Percentiles rank a stretch among this genome's conserved stretches.
These are phyloP conservation scores for Chiropotes sagulatus DNA, from an alignment of 2,797 vertebrate species.

Conservation along the genomic window DNA sequence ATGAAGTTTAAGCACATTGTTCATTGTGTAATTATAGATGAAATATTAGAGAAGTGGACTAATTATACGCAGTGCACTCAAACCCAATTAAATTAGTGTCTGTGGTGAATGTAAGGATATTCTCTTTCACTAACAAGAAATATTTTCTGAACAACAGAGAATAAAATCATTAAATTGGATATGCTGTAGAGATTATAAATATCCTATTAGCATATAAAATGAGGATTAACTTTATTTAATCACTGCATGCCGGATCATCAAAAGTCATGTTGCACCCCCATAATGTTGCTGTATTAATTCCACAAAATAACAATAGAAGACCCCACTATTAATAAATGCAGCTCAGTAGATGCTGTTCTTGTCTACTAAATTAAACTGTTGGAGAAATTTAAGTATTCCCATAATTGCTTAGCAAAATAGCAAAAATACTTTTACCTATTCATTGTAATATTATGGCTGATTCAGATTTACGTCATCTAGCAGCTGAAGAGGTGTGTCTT, in stretches of 20 bases:
- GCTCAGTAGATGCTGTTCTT: constrained; percentile 76
- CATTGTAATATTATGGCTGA: neutral
- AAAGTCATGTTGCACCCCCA: constrained; percentile 82
- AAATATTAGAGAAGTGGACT: constrained; percentile 89
- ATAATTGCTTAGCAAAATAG: constrained; percentile 57
- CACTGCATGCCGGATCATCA: constrained; percentile 84
- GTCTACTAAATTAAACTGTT: constrained; percentile 73
- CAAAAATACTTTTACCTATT: constrained; percentile 34
- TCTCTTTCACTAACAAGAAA: constrained; percentile 86
- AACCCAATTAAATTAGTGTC: constrained; percentile 88
- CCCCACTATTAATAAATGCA: constrained; percentile 80
- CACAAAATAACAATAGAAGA: constrained; percentile 67
- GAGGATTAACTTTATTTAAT: constrained; percentile 88
- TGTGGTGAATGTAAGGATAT: constrained; percentile 82
- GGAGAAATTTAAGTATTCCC: constrained; percentile 39
- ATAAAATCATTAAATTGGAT: constrained; percentile 88
- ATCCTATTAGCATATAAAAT: constrained; percentile 88
- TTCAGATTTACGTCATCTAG: neutral
- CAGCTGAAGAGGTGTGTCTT: constrained; percentile 33
- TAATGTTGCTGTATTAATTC: constrained; percentile 80
- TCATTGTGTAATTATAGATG: constrained; percentile 86
- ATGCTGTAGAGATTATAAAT: constrained; percentile 88
- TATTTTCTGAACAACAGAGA: constrained; percentile 87
- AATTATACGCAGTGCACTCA: constrained; percentile 85
- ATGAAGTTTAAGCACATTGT: constrained; percentile 85